These are phyloP conservation scores for Dromas ardeola DNA, from an alignment of 2,113 vertebrate genomes.

Conservation along the genomic window DNA sequence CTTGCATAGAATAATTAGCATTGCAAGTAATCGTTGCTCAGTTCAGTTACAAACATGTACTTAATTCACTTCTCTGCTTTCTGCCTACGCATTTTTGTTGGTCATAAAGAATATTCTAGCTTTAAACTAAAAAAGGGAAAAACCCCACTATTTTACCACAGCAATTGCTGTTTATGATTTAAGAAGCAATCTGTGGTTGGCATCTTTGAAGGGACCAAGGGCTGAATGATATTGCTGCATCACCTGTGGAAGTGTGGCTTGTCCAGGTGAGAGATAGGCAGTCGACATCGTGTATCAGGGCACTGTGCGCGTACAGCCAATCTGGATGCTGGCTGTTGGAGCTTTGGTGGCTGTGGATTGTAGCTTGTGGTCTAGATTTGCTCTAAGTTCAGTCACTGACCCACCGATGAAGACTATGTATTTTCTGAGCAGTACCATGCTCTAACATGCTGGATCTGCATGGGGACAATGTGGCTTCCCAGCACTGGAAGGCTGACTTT, in stretches of 20 bases:
- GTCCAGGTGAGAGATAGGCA: background rate
- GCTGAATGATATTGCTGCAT: background rate
- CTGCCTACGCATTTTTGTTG: background rate
- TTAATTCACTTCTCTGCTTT: background rate
- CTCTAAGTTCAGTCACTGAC: background rate
- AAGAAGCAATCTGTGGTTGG: background rate
- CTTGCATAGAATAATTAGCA: background rate
- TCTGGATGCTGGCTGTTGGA: background rate
- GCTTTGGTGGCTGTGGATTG: background rate
- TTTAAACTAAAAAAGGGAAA: background rate
- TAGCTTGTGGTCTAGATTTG: background rate
- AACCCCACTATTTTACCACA: fast-evolving
- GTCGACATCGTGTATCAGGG: fast-evolving
- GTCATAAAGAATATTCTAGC: background rate
- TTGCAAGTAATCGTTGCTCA: background rate
- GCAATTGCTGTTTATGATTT: background rate
- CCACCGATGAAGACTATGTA: fast-evolving
- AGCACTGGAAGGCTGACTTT: background rate
- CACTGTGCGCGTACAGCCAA: background rate
- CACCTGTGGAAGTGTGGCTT: background rate
- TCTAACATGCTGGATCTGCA: fast-evolving
- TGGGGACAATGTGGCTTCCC: fast-evolving
- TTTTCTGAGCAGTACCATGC: background rate
- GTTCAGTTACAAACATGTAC: background rate
- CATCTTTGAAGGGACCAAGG: background rate